Conservation (phyloP, 2,113 vertebrate species). For the Dicrurus megarhynchus region DNA sequence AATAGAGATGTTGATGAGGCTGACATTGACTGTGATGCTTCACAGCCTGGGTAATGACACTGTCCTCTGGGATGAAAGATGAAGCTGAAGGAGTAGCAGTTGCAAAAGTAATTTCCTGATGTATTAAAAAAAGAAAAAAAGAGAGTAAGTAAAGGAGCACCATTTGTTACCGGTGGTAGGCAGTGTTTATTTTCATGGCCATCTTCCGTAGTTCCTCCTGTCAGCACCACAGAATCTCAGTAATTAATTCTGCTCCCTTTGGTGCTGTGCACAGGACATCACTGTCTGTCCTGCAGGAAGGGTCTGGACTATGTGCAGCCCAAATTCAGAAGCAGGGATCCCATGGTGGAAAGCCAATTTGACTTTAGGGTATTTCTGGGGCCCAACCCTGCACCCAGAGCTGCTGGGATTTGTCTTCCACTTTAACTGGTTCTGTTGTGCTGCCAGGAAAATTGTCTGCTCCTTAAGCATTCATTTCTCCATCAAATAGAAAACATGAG, state of each 20-base stretch:
- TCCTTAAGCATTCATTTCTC: background rate
- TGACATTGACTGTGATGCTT: constrained; percentile 55
- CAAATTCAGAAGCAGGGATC: constrained; percentile 24
- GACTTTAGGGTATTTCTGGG: background rate
- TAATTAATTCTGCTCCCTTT: background rate
- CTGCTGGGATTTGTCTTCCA: background rate
- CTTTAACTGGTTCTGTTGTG: background rate
- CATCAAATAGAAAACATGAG: background rate
- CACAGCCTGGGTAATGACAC: constrained; percentile 57
- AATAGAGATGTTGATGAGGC: constrained; percentile 41
- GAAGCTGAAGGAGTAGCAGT: background rate
- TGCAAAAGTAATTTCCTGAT: constrained; percentile 31
- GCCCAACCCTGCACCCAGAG: background rate
- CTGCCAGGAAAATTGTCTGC: background rate
- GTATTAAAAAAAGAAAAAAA: background rate
- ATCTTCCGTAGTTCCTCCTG: background rate
- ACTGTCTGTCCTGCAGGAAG: background rate
- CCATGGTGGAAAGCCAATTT: constrained; percentile 7
- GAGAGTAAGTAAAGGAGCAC: background rate
- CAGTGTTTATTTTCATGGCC: background rate
- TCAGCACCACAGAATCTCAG: background rate
- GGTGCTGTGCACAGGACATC: background rate
- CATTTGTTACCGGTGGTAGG: background rate
- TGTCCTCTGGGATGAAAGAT: background rate
- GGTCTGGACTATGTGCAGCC: constrained; percentile 28